These are phyloP conservation scores for Apis laboriosa DNA, from an alignment of 1,140 invertebrate species.

Conservation along the genomic window DNA sequence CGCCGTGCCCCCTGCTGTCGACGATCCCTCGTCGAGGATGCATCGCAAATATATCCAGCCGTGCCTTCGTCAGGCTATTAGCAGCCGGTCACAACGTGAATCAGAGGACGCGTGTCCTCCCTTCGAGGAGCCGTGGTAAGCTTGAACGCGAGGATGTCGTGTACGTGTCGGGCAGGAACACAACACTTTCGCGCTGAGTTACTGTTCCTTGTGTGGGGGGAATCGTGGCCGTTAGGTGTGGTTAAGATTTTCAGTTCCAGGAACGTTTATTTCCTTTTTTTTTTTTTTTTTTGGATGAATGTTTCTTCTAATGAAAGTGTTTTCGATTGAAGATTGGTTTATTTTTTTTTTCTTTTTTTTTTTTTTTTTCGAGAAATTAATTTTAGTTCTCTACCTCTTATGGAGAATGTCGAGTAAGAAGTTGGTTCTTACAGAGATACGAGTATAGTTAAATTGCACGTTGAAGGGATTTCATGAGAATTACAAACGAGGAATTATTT, in stretches of 20 bases:
- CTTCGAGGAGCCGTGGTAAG: not conserved
- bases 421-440: no score
- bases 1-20: slow-evolving; percentile 51
- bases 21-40: slow-evolving; percentile 37
- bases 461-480: no score
- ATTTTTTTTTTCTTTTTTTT: no score
- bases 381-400: no score
- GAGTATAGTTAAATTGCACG: no score
- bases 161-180: slow-evolving; percentile 1
- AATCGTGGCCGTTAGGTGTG: not conserved
- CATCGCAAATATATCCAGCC: slow-evolving; percentile 57
- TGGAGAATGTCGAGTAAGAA: no score
- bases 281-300: not conserved
- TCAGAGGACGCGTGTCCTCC: slow-evolving; percentile 2
- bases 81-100: slow-evolving; percentile 21
- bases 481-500: no score
- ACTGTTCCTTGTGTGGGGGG: not conserved
- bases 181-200: slow-evolving; percentile 22
- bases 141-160: slow-evolving; percentile 16
- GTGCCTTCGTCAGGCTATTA: slow-evolving; percentile 45
- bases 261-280: not conserved
- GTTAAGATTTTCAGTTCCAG: not conserved
- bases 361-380: no score
- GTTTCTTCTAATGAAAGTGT: no score
- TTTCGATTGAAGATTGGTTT: no score